Evolutionary conservation across 2,797 vertebrate genomes (phyloP).

Genomic region (Trichosurus vulpecula): DNA sequence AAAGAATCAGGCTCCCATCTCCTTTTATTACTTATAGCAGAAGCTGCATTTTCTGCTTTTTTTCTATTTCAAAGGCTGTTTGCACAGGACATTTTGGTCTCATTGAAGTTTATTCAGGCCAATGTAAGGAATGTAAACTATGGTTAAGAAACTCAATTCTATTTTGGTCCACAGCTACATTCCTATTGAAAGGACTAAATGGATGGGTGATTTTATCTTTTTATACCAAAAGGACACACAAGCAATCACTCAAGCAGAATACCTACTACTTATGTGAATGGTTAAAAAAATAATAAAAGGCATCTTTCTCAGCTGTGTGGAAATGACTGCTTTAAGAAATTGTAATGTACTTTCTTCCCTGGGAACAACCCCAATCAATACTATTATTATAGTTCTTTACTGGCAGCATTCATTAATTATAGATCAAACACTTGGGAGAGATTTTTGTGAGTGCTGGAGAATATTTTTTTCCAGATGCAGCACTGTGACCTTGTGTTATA

Average conservation of each 20-base stretch:
- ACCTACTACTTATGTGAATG: not conserved
- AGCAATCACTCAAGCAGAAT: constrained; percentile 12
- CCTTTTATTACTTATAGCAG: constrained; percentile 17
- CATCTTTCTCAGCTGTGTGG: not conserved
- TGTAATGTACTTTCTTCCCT: constrained; percentile 21
- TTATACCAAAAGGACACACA: not conserved
- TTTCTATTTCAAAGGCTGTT: not conserved
- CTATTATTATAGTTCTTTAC: constrained; percentile 13
- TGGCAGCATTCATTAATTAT: not conserved
- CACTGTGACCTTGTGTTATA: constrained; percentile 1
- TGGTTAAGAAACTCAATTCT: constrained; percentile 36
- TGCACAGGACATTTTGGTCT: not conserved
- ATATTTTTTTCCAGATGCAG: not conserved
- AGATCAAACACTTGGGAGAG: constrained; percentile 1
- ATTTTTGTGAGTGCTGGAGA: constrained; percentile 26
- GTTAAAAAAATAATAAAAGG: not conserved
- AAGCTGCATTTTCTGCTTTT: not conserved
- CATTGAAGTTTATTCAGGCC: not conserved
- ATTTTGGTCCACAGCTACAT: constrained; percentile 12
- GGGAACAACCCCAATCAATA: constrained; percentile 1
- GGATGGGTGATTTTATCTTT: constrained; percentile 14
- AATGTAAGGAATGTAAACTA: constrained; percentile 25
- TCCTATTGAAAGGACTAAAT: constrained; percentile 38
- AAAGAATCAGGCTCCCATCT: not conserved
- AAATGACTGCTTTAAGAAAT: constrained; percentile 14